These are phyloP conservation scores for Ganaspis sp. DNA, from an alignment of 1,140 invertebrate species.

Conservation along the genomic window DNA sequence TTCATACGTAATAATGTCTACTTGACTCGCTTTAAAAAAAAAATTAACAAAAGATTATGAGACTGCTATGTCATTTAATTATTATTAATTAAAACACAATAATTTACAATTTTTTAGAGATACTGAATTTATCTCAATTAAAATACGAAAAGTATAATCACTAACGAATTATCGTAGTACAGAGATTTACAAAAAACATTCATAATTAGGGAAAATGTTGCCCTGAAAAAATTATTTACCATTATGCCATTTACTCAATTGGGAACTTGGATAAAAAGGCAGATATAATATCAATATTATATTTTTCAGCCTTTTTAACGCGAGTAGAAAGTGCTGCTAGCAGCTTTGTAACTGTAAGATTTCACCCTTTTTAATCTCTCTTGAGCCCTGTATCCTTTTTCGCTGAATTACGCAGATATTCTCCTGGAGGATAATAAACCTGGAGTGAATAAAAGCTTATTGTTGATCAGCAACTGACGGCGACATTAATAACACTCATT, in stretches of 20 bases:
- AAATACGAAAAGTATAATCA: conserved; percentile 20
- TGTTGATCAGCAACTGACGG: conserved; percentile 7
- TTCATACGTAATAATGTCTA: conserved; percentile 44
- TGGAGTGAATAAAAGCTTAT: not conserved
- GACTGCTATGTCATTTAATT: conserved; percentile 38
- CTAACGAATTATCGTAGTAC: conserved; percentile 11
- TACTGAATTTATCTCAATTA: conserved; percentile 17
- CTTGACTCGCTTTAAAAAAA: conserved; percentile 37
- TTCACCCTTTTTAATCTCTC: not conserved
- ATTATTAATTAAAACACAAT: conserved; percentile 40
- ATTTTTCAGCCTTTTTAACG: not conserved
- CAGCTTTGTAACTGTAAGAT: not conserved
- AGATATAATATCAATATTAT: not conserved
- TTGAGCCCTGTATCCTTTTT: not conserved
- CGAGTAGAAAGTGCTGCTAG: not conserved
- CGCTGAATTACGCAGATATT: conserved; percentile 17
- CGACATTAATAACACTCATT: not conserved
- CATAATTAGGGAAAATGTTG: not conserved
- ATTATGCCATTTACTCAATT: conserved; percentile 17
- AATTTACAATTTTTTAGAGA: conserved; percentile 43
- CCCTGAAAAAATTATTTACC: not conserved
- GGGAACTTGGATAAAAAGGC: not conserved
- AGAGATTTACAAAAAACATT: conserved; percentile 23
- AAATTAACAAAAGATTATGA: conserved; percentile 32
- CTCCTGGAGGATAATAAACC: not conserved